Conservation (phyloP, 2,888 invertebrate species). For the Dryadula phaetusa region DNA sequence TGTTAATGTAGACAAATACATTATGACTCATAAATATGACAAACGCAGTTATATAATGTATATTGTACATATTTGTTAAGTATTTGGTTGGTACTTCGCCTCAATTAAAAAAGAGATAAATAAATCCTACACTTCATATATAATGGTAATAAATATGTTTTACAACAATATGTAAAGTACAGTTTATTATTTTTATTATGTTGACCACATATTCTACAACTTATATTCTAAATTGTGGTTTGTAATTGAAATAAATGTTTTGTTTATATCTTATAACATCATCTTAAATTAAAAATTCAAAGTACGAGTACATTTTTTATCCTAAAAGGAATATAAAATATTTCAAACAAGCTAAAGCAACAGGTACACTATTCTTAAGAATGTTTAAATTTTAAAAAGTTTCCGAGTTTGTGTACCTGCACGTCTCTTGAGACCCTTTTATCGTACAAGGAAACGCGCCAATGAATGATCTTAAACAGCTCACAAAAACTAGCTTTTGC, state of each 20-base stretch:
- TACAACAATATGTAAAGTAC: no score
- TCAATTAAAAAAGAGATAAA: no score
- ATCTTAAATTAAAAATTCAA: no score
- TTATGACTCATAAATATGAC: slow-evolving; percentile 35
- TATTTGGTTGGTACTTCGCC: no score
- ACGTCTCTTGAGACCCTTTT: slow-evolving; percentile 63
- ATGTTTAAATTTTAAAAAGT: slow-evolving; percentile 42
- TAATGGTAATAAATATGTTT: no score
- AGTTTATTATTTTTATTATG: no score
- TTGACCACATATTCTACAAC: no score
- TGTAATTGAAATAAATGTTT: neutral
- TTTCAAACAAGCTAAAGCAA: slow-evolving; percentile 28
- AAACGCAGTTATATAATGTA: slow-evolving; percentile 30
- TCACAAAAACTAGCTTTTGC: slow-evolving; percentile 62
- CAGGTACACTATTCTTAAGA: slow-evolving; percentile 39
- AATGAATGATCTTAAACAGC: slow-evolving; percentile 73
- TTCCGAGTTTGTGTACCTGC: slow-evolving; percentile 67
- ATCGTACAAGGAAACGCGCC: slow-evolving; percentile 63
- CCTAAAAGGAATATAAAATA: no score
- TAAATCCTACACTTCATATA: no score
- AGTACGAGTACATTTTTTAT: no score
- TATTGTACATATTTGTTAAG: no score
- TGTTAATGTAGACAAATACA: slow-evolving; percentile 55
- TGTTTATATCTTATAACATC: neutral
- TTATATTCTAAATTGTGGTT: no score